Evolutionary conservation across 2,113 vertebrate genomes (phyloP).

Genomic region (Heloderma charlesbogerti): DNA sequence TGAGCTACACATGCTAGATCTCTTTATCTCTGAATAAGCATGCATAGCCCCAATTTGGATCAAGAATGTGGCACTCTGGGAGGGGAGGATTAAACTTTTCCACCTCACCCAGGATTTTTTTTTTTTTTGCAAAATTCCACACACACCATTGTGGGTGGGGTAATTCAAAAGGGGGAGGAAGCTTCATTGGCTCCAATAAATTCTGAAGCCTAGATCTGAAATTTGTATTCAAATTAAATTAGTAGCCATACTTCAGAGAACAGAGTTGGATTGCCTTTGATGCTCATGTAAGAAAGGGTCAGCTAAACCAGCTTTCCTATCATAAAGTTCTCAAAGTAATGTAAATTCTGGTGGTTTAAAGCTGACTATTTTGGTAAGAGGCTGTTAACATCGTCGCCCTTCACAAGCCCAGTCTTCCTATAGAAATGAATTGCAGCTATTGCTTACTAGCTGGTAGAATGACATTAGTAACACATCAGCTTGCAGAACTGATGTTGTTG

Average conservation of each 20-base stretch:
- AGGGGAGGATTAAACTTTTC: neutral
- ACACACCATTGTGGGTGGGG: too few relatives aligned
- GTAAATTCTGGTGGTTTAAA: slow-evolving; percentile 15
- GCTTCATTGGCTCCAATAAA: neutral
- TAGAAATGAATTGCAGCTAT: slow-evolving; percentile 41
- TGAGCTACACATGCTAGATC: too few relatives aligned
- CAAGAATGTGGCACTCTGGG: too few relatives aligned
- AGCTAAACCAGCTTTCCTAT: slow-evolving; percentile 7
- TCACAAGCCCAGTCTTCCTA: slow-evolving; percentile 42
- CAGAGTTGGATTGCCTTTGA: slow-evolving; percentile 8
- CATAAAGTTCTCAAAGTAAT: neutral
- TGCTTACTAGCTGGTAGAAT: slow-evolving; percentile 26
- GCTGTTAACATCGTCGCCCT: slow-evolving; percentile 39
- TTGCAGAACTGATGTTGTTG: neutral
- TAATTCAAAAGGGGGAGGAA: too few relatives aligned
- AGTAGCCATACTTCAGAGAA: slow-evolving; percentile 27
- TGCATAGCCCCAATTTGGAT: too few relatives aligned
- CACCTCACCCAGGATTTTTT: neutral
- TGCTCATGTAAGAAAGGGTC: neutral
- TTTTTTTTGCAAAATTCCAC: too few relatives aligned
- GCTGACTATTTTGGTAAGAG: slow-evolving; percentile 23
- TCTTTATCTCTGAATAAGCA: too few relatives aligned
- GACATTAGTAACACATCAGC: slow-evolving; percentile 3
- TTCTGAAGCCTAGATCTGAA: slow-evolving; percentile 34
- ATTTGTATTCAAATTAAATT: neutral